Base-by-base conservation (phyloP, 2,888 invertebrate genomes). In the Agrenia bidenticulata region DNA sequence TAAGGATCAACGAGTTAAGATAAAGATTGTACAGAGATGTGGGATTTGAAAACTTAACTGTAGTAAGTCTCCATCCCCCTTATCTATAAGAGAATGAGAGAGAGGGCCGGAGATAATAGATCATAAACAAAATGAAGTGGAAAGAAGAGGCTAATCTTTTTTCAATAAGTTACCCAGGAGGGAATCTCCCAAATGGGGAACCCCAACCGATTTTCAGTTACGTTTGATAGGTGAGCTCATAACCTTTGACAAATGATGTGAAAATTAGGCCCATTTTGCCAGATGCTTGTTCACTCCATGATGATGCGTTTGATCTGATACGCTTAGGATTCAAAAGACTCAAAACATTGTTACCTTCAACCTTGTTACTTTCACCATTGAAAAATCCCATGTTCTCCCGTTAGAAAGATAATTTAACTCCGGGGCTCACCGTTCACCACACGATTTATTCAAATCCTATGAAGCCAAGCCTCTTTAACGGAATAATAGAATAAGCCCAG, bases 231-330 rank as follows among this genome's bases (percentile, higher is more conserved):
- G 41, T 57, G 41, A 19, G 41, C 56, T 57, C 56, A 57, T 57
- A 57, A 57, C 56, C 39, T 57, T 57, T 57, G 56, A 57, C 56
- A 57, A 57, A 57, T 57, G 56, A 57, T 57, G 56, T 57, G 56
- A 57, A 57, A 39, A 57, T 57, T 57, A 57, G 56, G 26, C 26
- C 55, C 21, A 19, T n/a, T 17, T 7, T 15, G 23, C 39, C 56
- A 57, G 41, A 57, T 57, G 56, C 56, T 57, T 45, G 7, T 45
- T 32, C 32, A 32, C 32, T 32, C 32, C 45, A 45, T 19, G 17
- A 45, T 45, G n/a, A 45, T 45, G 15, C 15, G 7, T n/a, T 45
- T 45, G 19, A 5, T n/a, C 15, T 45, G 19, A 45, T 32, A 32
- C 32, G 32, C 32, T 32, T 32, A 32, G 11, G 11, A 32, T 32